Base-by-base conservation (phyloP, 1,140 invertebrate species). In the Epicauta chinensis region DNA sequence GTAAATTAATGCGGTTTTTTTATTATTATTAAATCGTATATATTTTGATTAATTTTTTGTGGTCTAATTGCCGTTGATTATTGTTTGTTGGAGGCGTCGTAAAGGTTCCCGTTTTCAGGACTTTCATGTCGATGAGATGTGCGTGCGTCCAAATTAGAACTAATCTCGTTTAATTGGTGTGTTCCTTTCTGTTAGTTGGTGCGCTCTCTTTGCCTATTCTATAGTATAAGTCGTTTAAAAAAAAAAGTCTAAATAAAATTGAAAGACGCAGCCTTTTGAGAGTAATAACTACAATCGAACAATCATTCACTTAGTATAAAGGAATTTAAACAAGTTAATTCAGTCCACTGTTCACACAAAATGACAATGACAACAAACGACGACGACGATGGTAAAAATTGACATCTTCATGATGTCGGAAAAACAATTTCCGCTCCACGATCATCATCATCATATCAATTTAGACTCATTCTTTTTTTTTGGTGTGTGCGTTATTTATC, bases 261-360 rank as follows among this genome's bases (percentile, higher is more conserved):
- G 31, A 47, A 47, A 47, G 45, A 49, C 45, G 53, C 32, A 44
- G 52, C 44, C 56, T 55, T 50, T 56, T 55, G 46, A 7, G 4
- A 23, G 7, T 52, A 23, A 55, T 13, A 23, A 37, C 17, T 32
- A 40, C n/a, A n/a, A 23, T 23, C 23, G 38, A 55, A 51, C 58
- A 62, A 62, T 62, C 60, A 62, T 62, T 53, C 60, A 62, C 60
- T 62, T 62, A 62, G 44, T 36, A 51, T 15, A 9, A 23, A 39
- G 37, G 51, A 59, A 58, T 57, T 58, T 56, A 61, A 62, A 47
- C 45, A 37, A 47, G 45, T 47, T 47, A 47, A 47, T 47, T 47
- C 45, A 47, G 45, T 47, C 30, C 34, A 47, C 44, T 46, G 45
- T 38, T 47, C 34, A 37, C 45, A 32, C 42, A 44, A 44, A 12